Base-by-base conservation (phyloP, 64 coral and sea anemone species). In the Astreopora myriophthalma region DNA sequence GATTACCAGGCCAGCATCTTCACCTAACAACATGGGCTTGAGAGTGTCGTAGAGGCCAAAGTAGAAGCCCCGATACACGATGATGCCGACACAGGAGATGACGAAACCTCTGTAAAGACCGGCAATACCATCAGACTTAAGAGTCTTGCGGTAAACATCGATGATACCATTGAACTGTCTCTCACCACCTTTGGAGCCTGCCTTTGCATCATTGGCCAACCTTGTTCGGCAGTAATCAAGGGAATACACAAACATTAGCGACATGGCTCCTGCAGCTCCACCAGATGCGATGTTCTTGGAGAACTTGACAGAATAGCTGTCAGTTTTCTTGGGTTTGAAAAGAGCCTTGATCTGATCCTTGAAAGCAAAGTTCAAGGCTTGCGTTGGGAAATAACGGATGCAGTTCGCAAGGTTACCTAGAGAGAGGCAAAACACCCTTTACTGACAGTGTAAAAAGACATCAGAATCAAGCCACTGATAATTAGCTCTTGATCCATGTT, bases 341-440 rank as follows among this genome's bases (percentile, higher is more conserved):
- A 98, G 37, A 8, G 96, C 93, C 69, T 98, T 98, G 16, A 98
- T 12, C 84, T 95, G 90, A 81, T 98, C 96, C 85, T 98, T 98
- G 93, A 98, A 98, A 79, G 96, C 96, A 90, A 98, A 98, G 96
- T 98, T 98, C 28, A 98, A 37, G 33, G 96, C 96, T 81, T 98
- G 96, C 0, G 96, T 98, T 66, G 96, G 96, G 52, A 98, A 98
- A 46, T 98, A 98, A 69, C 96, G 87, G 58, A 98, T 93, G 72
- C 96, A 98, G 60, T 98, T 98, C 6, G 96, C 96, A 90, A 98
- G 92, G 74, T 98, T 98, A 81, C 95, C 95, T 97, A 48, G 1
- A 89, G 16, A 19, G 3, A 89, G 34, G 83, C 27, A 48, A 42
- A 63, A 76, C n/a, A n/a, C n/a, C n/a, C n/a, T n/a, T n/a, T n/a